Percentiles rank a stretch among this genome's conserved stretches.
Conservation (phyloP, 2,888 invertebrate species). For the Lutraria lutraria region DNA sequence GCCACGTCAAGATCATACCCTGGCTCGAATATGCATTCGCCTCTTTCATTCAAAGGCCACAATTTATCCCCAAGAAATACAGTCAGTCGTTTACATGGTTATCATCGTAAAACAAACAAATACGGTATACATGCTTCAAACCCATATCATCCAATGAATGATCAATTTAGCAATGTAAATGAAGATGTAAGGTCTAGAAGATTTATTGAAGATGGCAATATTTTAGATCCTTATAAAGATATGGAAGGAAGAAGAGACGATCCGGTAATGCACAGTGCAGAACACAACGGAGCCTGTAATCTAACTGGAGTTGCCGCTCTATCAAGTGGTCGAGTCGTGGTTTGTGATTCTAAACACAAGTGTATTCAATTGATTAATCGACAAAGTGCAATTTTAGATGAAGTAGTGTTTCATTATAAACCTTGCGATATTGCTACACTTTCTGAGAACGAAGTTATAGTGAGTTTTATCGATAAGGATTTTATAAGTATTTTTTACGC, state of each 20-base stretch:
- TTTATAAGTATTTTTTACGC: slow-evolving; percentile 60
- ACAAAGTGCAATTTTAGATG: slow-evolving; percentile 59
- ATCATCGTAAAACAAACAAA: slow-evolving; percentile 32
- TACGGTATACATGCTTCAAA: slow-evolving; percentile 53
- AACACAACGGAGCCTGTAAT: slow-evolving; percentile 64
- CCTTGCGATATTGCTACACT: slow-evolving; percentile 59
- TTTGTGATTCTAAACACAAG: slow-evolving; percentile 64
- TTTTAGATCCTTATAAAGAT: neutral
- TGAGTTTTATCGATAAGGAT: slow-evolving; percentile 66
- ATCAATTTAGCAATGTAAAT: slow-evolving; percentile 24
- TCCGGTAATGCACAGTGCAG: slow-evolving; percentile 42
- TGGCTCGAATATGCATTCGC: neutral
- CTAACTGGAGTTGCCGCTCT: slow-evolving; percentile 60
- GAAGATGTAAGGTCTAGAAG: slow-evolving; percentile 4
- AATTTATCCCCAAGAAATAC: slow-evolving; percentile 3
- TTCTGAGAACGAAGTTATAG: slow-evolving; percentile 57
- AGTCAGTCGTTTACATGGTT: neutral
- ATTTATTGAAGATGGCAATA: neutral
- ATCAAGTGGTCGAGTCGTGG: slow-evolving; percentile 57
- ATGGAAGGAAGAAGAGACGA: slow-evolving; percentile 40
- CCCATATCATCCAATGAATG: slow-evolving; percentile 46
- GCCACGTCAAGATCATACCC: slow-evolving; percentile 11
- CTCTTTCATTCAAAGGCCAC: slow-evolving; percentile 36
- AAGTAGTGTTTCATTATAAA: slow-evolving; percentile 58
- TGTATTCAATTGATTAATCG: slow-evolving; percentile 62